These are phyloP conservation scores for Leuctra nigra DNA, from an alignment of 2,888 invertebrate species.

Conservation along the genomic window DNA sequence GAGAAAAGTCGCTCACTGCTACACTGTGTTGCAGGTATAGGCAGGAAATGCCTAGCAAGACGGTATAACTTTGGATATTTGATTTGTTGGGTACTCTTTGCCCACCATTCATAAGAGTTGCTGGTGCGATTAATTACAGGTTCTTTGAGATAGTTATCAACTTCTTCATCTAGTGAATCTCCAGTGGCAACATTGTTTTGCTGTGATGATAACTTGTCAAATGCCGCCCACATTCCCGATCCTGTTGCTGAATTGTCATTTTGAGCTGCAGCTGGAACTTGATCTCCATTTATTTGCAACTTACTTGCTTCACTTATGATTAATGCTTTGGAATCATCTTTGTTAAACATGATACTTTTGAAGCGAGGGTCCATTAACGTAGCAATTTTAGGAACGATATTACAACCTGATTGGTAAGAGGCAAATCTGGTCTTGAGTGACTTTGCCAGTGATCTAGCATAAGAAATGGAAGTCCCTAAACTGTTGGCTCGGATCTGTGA, in stretches of 20 bases:
- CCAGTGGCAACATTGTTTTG: neutral
- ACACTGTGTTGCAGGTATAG: neutral
- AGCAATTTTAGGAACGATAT: neutral
- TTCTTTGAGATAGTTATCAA: constrained; percentile 23
- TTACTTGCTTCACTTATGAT: no score
- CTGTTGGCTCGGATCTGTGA: neutral
- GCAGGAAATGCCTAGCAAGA: constrained; percentile 17
- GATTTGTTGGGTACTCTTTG: constrained; percentile 28
- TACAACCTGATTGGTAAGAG: neutral
- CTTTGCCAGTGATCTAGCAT: neutral
- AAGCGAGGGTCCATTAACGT: constrained; percentile 16
- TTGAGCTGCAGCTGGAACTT: neutral
- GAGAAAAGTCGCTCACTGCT: constrained; percentile 23
- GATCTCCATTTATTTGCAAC: no score
- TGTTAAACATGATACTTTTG: constrained; percentile 1
- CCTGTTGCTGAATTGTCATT: no score
- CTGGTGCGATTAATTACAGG: constrained; percentile 27
- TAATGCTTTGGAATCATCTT: neutral
- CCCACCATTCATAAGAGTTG: constrained; percentile 30
- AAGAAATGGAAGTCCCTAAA: neutral
- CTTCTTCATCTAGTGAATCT: neutral
- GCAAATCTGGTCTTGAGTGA: neutral
- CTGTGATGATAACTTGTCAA: neutral
- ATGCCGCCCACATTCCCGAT: neutral
- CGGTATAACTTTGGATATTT: constrained; percentile 32